Conservation (phyloP, 2,888 invertebrate genomes). For the Salpingus planirostris region DNA sequence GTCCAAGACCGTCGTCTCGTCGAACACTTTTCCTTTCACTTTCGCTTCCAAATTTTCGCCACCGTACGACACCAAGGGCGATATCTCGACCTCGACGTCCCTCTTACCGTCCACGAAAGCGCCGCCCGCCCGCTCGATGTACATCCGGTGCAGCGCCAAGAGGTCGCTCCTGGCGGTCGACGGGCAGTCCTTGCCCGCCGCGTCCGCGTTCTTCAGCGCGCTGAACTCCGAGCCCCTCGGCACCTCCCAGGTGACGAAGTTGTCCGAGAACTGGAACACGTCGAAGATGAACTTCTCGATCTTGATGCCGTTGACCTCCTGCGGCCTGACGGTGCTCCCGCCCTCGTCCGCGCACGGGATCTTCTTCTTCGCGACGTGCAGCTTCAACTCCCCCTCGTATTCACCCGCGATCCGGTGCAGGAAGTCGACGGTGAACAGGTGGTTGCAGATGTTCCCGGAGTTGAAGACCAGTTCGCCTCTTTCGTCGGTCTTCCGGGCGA, state of each 20-base stretch:
- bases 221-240: conserved; percentile 91
- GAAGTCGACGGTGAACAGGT: conserved; percentile 88
- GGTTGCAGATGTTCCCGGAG: conserved; percentile 97
- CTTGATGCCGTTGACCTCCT: conserved; percentile 89
- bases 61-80: conserved; percentile 80
- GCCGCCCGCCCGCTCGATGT: conserved; percentile 76
- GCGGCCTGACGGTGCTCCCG: conserved; percentile 65
- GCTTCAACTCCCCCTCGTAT: conserved; percentile 66
- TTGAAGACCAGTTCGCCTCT: conserved; percentile 81
- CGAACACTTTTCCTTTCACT: conserved; percentile 21
- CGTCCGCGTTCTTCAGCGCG: conserved; percentile 90
- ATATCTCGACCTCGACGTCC: conserved; percentile 72
- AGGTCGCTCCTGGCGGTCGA: conserved; percentile 75
- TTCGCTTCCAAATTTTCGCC: conserved; percentile 68
- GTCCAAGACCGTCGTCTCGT: conserved; percentile 17
- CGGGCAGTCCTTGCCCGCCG: conserved; percentile 84
- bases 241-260: conserved; percentile 89
- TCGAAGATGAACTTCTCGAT: conserved; percentile 99
- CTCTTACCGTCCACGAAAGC: conserved; percentile 57
- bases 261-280: conserved; percentile 87
- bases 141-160: conserved; percentile 66
- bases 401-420: conserved; percentile 61
- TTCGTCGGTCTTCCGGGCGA: conserved; percentile 67
- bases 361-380: conserved; percentile 97
- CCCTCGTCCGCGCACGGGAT: conserved; percentile 73